These are phyloP conservation scores for Bombus pyrosoma DNA, from an alignment of 1,140 invertebrate genomes.

Conservation along the genomic window DNA sequence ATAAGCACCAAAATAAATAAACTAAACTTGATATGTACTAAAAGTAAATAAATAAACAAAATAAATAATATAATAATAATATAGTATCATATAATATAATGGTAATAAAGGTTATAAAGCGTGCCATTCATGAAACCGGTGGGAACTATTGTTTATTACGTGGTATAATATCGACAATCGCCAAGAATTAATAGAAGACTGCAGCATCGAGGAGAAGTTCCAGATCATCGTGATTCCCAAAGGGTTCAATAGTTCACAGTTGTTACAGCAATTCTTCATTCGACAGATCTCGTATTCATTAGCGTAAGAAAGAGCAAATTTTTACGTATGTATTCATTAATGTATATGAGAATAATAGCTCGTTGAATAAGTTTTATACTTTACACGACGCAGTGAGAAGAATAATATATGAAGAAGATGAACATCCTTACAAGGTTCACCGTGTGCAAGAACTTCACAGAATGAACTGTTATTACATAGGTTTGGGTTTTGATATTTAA, in stretches of 20 bases:
- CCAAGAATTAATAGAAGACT: too few species aligned
- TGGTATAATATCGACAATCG: too few species aligned
- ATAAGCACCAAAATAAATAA: too few species aligned
- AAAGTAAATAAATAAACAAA: not conserved
- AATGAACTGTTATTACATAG: not conserved
- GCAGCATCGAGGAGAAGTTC: not conserved
- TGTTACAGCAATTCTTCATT: not conserved
- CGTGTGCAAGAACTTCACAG: not conserved
- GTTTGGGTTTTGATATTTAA: too few species aligned
- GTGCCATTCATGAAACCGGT: not conserved
- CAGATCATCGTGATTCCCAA: not conserved
- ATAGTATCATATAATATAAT: not conserved
- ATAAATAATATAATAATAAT: not conserved
- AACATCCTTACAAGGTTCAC: not conserved
- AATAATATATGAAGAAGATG: not conserved
- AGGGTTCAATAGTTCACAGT: not conserved
- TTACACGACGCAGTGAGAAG: not conserved
- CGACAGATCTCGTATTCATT: not conserved
- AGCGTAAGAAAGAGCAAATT: not conserved
- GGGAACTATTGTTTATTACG: not conserved
- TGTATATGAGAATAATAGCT: not conserved
- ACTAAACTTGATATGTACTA: too few species aligned
- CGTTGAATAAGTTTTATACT: not conserved
- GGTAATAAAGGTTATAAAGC: not conserved
- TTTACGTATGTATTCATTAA: not conserved